Evolutionary conservation across 2,797 vertebrate species (phyloP), one percentile per base, ranked within the genome.

Genomic region (Psittacula derbiana): DNA sequence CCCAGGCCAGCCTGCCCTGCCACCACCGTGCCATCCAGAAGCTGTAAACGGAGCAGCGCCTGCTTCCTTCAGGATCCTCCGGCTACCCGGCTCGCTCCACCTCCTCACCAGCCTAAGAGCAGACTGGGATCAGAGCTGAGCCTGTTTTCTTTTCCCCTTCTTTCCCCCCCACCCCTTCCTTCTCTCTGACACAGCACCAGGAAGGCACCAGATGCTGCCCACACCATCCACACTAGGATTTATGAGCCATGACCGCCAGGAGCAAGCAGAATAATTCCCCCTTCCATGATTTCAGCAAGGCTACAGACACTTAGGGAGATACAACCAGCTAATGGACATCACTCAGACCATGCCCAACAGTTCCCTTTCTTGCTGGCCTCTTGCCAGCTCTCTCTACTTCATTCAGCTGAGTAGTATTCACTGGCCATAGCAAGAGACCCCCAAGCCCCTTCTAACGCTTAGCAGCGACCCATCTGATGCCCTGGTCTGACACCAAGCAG

Each of bases 391-490:
- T 94, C 82, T 91, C 41, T 49, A 6, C 58, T 81, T 72, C 55
- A 92, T 91, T 85, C 79, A 94, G 62, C 88, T 67, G 65, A 27
- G 94, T 91, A 49, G 81, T 83, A 80, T 88, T 83, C 96, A 44
- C 80, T 65, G 36, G 27, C 28, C 95, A 57, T 7, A 93, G 47
- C 92, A 78, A 74, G 40, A 84, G 13, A 93, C 33, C 79, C 50
- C 73, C 76, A 43, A 31, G 13, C 10, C 71, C 83, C 69, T 14
- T 44, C 46, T 21, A 47, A 41, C 19, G 47, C 43, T 83, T 85
- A 92, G 65, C 94, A 96, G 90, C 85, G 86, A 90, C 91, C 93
- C 83, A n/a, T 82, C 92, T 78, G 80, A 86, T 10, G 36, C 84
- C 88, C 49, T n/a, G 61, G 44, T 92, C 65, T 31, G 89, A 67